Evolutionary conservation across 2,888 invertebrate genomes (phyloP).

Genomic region (Eilema griseolum): DNA sequence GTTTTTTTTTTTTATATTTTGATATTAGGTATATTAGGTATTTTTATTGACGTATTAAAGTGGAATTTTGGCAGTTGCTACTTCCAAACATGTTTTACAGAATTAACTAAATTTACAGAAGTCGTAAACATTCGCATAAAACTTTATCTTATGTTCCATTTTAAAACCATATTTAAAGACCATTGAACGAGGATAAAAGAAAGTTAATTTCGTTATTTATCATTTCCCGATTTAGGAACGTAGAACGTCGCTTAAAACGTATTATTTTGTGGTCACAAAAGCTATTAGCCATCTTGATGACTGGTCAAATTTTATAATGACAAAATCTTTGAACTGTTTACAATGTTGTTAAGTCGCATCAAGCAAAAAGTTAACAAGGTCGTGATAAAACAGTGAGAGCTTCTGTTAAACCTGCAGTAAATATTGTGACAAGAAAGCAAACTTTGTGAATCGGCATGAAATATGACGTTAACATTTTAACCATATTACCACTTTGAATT

Average conservation of each 20-base stretch:
- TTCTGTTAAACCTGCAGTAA: not conserved
- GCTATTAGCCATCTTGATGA: not conserved
- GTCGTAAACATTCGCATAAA: not conserved
- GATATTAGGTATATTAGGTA: too few species aligned
- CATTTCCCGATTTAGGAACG: not conserved
- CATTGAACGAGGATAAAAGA: not conserved
- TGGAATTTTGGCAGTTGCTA: too few species aligned
- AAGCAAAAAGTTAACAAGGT: not conserved
- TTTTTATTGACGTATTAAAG: not conserved
- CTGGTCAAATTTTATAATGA: conserved; percentile 1
- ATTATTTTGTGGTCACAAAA: conserved; percentile 4
- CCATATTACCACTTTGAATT: not conserved
- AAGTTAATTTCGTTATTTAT: not conserved
- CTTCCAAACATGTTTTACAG: not conserved
- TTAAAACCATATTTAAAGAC: not conserved
- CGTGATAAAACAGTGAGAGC: not conserved
- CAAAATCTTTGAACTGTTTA: conserved; percentile 1
- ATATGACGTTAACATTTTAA: not conserved
- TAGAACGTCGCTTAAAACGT: not conserved
- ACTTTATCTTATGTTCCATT: not conserved
- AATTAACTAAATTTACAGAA: not conserved
- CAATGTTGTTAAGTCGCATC: not conserved
- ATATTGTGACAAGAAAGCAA: not conserved
- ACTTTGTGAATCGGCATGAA: not conserved
- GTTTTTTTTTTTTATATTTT: too few species aligned